Evolutionary conservation across 2,888 invertebrate genomes (phyloP), one percentile per base, ranked within the genome.

Genomic region (Ormyrus pomaceus): DNA sequence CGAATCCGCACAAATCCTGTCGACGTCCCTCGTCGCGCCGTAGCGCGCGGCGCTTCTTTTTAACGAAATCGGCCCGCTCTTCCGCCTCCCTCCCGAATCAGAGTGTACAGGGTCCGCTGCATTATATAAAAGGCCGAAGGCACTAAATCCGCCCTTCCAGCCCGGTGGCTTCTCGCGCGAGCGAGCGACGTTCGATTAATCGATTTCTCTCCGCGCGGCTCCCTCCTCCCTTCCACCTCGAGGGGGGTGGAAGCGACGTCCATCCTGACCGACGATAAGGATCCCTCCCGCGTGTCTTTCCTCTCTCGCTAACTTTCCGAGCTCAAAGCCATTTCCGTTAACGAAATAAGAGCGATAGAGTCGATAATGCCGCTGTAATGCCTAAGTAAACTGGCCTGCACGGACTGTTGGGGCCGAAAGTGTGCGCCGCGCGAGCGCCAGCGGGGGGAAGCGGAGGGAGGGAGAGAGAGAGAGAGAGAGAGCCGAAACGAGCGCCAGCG

Each of bases 101-200:
- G 34, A 34, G 34, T 4, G 0, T 34, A 34, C 1, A 34, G 4
- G 34, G 4, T 34, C 34, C 34, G 34, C 34, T 34, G 34, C 34
- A 34, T 34, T 34, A 34, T 10, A 13, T 6, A 50, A 55, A 76
- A 62, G 70, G 11, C 50, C 34, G 77, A 56, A 61, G 59, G 46
- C 58, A 58, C n/a, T 58, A 66, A 72, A 72, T 72, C 72, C 53
- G 66, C 51, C 61, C 66, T 72, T 58, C 64, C 58, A 70, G 11
- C 61, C 71, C 4, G 34, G 34, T 2, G 3, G 34, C 3, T 4
- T 34, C 34, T 34, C 34, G 34, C 34, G 34, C 34, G 80, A 77
- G 77, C 73, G 80, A 55, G 58, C 79, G 59, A 83, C 85, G 86
- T 86, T 83, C 81, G 86, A 87, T 87, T 87, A 87, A 88, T 88